Percentiles rank a stretch among this genome's conserved stretches.
These are phyloP conservation scores for Smutsia gigantea DNA, from an alignment of 2,797 vertebrate genomes.

Conservation along the genomic window DNA sequence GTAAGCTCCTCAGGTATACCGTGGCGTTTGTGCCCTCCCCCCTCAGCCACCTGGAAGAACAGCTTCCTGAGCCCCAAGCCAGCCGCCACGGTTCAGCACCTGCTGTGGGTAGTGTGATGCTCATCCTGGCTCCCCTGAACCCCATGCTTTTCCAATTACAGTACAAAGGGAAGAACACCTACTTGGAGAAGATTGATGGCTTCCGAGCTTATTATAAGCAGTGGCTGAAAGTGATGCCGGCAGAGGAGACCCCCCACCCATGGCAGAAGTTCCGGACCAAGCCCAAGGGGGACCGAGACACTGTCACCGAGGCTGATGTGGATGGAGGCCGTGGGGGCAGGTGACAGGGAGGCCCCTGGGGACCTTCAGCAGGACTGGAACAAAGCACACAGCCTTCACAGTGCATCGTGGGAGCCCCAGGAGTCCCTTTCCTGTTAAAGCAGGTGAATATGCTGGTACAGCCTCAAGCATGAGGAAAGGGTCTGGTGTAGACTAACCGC, in stretches of 20 bases:
- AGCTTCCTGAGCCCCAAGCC: neutral
- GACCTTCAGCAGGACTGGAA: neutral
- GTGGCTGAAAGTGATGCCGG: constrained; percentile 94
- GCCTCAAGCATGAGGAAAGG: neutral
- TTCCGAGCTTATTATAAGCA: constrained; percentile 96
- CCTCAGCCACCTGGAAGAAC: neutral
- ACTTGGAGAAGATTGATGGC: constrained; percentile 94
- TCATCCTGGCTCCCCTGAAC: neutral
- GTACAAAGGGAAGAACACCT: constrained; percentile 94
- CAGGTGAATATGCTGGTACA: neutral
- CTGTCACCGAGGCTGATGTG: neutral
- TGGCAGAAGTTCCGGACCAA: constrained; percentile 87
- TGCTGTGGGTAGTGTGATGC: neutral
- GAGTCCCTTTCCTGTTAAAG: neutral
- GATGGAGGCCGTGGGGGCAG: neutral
- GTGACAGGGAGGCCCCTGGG: neutral
- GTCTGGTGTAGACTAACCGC: neutral
- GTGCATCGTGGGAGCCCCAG: neutral
- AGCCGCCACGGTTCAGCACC: neutral
- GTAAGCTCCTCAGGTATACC: neutral
- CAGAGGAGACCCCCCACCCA: constrained; percentile 89
- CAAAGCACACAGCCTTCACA: neutral
- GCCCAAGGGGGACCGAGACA: neutral
- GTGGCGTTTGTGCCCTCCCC: neutral
- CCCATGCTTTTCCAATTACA: constrained; percentile 78